Evolutionary conservation across 2,113 vertebrate species (phyloP), one percentile per base, ranked within the genome.

Genomic region (Aspidoscelis tigris): DNA sequence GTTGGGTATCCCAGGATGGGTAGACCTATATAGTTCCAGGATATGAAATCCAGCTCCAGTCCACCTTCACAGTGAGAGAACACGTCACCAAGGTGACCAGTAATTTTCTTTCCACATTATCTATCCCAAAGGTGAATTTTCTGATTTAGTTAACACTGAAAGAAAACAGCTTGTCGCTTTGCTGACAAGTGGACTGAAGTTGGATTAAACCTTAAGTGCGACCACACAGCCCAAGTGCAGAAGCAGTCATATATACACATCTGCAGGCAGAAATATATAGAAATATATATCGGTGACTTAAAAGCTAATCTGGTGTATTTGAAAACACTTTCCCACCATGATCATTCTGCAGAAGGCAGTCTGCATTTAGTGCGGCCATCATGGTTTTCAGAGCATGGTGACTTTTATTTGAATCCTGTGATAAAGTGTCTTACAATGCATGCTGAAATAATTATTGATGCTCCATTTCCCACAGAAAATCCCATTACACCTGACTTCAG

Each of bases 401-500:
- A 11, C 1, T 91, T 86, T 86, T 83, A 84, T 87, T 86, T 89
- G 69, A 81, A 44, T 72, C 2, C 47, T 66, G 11, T 44, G 84
- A 91, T 81, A 89, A 85, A 87, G 84, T 64, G 80, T 26, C 69
- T 50, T 33, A 55, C 53, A 83, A 55, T 41, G 78, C 88, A 81
- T 16, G 68, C 50, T 84, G 89, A 86, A 7, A 5, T 83, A 90
- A 90, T 84, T 79, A 75, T 71, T 55, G 86, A 75, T 78, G 81
- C 21, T 81, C 82, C 86, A 4, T 74, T 91, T 91, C 84, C 41
- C 81, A 83, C 76, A 72, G 33, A 82, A 81, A 82, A 86, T 82
- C 80, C 80, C 80, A 86, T 82, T 68, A 80, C 22, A 64, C 0
- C 73, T 66, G 24, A 79, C 73, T 90, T 91, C 82, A 91, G 90